Evolutionary conservation across 2,888 invertebrate genomes (phyloP).

Genomic region (Arrhopalites spinosus): DNA sequence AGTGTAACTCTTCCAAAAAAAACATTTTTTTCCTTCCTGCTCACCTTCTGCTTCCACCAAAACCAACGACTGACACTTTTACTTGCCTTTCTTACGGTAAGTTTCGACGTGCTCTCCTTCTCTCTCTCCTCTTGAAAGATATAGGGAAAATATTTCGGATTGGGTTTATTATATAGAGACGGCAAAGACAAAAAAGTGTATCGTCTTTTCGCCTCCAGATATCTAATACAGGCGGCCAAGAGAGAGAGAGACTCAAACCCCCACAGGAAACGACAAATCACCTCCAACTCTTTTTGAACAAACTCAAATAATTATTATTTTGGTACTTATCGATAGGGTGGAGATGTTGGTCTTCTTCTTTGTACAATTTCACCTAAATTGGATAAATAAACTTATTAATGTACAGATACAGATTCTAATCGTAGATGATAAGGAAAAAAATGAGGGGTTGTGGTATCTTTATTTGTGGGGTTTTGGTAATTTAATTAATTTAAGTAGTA

Average conservation of each 20-base stretch:
- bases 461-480: no score
- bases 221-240: no score
- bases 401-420: no score
- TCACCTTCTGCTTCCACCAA: slow-evolving; percentile 36
- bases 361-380: no score
- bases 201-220: neutral
- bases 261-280: slow-evolving; percentile 43
- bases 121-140: neutral
- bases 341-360: no score
- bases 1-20: neutral
- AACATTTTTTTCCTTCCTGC: slow-evolving; percentile 27
- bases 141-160: no score
- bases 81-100: neutral
- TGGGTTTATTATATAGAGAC: no score
- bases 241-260: slow-evolving; percentile 9
- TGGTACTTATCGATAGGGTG: neutral
- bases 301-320: slow-evolving; percentile 22
- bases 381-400: no score
- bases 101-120: neutral
- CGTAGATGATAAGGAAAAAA: no score
- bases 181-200: no score
- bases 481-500: no score
- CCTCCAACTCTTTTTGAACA: slow-evolving; percentile 14
- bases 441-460: no score
- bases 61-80: slow-evolving; percentile 24